phyloP scores from a whole-genome alignment of 2,113 vertebrate genomes.

The Ptyas mucosa region DNA sequence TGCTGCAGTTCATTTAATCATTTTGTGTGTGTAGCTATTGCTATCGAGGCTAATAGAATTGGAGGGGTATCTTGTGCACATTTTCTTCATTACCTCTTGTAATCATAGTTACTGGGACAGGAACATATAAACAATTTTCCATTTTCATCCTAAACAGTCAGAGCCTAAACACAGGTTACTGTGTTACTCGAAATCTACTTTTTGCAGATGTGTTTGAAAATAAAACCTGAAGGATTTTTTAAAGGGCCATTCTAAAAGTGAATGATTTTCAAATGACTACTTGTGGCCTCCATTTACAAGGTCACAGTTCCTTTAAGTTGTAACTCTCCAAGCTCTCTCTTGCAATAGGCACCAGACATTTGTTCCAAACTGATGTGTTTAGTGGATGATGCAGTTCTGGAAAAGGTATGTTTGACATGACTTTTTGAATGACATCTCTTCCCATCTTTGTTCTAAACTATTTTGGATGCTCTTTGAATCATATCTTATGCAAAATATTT shows the following conservation, averaged over 20 bases:
- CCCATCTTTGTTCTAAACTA: neutral
- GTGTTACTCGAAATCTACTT: neutral
- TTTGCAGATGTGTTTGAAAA: neutral
- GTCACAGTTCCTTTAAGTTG: constrained; percentile 53
- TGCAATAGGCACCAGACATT: constrained; percentile 66
- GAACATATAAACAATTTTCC: neutral
- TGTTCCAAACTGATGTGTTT: constrained; percentile 73
- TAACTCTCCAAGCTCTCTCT: constrained; percentile 68
- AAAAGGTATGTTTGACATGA: constrained; percentile 67
- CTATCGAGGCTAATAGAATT: neutral
- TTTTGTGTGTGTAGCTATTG: neutral
- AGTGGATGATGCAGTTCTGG: constrained; percentile 67
- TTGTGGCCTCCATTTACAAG: constrained; percentile 27
- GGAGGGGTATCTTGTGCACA: neutral
- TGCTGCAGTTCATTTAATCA: neutral
- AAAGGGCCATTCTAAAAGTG: neutral
- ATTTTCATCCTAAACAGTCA: neutral
- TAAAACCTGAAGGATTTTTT: neutral
- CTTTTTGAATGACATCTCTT: neutral
- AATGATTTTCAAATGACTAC: neutral
- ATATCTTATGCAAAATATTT: neutral
- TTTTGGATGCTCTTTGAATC: neutral
- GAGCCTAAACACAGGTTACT: neutral
- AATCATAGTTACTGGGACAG: neutral
- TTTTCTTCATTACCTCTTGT: neutral